Evolutionary conservation across 1,140 invertebrate species (phyloP).

Genomic region (Drosophila equinoxialis): DNA sequence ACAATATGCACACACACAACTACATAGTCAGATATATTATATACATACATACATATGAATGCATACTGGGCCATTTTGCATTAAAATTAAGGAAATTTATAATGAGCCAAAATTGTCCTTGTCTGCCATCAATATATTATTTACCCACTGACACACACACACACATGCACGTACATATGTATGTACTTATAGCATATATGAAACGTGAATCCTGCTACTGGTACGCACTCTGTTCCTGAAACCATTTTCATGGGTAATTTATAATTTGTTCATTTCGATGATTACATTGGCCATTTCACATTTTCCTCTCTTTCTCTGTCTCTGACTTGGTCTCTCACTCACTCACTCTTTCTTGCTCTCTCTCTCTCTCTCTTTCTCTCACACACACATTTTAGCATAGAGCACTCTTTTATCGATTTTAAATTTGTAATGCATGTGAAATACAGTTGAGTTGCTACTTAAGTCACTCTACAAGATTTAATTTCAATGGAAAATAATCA

Average conservation of each 20-base stretch:
- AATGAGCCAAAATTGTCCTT: constrained; percentile 78
- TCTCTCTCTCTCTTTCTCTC: neutral
- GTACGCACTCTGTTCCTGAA: constrained; percentile 3
- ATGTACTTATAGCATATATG: constrained; percentile 3
- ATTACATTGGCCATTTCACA: constrained; percentile 13
- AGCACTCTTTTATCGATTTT: constrained; percentile 3
- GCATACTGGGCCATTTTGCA: constrained; percentile 61
- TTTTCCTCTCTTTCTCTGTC: neutral
- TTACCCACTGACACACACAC: constrained; percentile 17
- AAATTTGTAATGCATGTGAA: constrained; percentile 1
- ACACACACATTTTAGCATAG: neutral
- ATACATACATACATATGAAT: neutral
- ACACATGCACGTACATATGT: neutral
- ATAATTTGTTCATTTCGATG: constrained; percentile 28
- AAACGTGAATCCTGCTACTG: constrained; percentile 7
- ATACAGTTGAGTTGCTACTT: neutral
- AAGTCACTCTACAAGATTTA: neutral
- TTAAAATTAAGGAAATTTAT: constrained; percentile 81
- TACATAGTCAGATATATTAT: neutral
- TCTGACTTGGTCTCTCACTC: too few relatives aligned
- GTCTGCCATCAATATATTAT: constrained; percentile 52
- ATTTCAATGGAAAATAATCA: neutral
- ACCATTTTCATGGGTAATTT: constrained; percentile 24
- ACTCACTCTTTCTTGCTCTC: neutral
- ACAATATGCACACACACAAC: neutral